These are phyloP conservation scores for Choreutis nemorana DNA, from an alignment of 2,888 invertebrate species.

Conservation along the genomic window DNA sequence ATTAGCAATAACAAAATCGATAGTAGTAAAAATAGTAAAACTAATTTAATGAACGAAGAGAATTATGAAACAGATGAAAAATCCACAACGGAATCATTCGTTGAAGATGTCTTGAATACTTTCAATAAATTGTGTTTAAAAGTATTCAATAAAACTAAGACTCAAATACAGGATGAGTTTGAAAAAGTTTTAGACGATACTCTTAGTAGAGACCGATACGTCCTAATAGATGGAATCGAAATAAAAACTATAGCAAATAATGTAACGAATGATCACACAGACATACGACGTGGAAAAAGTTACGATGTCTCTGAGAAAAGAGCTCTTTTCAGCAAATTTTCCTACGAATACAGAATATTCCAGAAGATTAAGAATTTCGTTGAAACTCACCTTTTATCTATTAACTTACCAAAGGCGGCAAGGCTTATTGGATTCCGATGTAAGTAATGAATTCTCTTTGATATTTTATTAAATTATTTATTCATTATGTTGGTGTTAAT, in stretches of 20 bases:
- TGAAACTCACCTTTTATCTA: conserved; percentile 68
- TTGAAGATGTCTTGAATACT: conserved; percentile 33
- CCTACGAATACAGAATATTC: conserved; percentile 61
- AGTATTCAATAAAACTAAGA: conserved; percentile 43
- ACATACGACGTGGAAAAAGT: conserved; percentile 12
- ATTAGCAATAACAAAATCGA: conserved; percentile 28
- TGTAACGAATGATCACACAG: conserved; percentile 10
- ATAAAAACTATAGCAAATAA: conserved; percentile 33
- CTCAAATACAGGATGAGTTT: conserved; percentile 53
- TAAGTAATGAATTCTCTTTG: conserved; percentile 42
- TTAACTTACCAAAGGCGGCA: conserved; percentile 73
- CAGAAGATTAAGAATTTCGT: conserved; percentile 68
- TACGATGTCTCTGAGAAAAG: conserved; percentile 23
- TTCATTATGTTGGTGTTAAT: no score
- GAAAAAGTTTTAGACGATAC: conserved; percentile 66
- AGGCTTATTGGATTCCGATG: conserved; percentile 70
- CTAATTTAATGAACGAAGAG: no score
- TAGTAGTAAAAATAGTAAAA: conserved; percentile 17
- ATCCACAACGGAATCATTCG: conserved; percentile 18
- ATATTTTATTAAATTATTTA: conserved; percentile 1
- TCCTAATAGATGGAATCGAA: conserved; percentile 67
- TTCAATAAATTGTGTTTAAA: conserved; percentile 31
- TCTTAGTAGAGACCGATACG: conserved; percentile 59
- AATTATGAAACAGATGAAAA: conserved; percentile 15
- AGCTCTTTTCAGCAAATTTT: conserved; percentile 44